Base-by-base conservation (phyloP, 2,113 vertebrate species). In the Aphyosemion australe region DNA sequence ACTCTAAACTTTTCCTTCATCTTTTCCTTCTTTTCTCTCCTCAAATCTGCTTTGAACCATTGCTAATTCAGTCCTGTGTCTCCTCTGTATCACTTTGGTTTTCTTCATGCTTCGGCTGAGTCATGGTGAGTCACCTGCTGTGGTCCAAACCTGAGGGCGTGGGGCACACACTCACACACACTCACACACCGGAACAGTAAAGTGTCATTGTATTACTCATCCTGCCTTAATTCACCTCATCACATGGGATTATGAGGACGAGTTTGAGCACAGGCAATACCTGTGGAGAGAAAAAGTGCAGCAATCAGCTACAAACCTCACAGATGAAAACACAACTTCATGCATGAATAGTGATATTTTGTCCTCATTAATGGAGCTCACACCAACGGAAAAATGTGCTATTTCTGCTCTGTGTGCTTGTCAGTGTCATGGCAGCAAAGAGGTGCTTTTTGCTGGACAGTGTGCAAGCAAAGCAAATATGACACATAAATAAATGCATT, bases 51-150 rank as follows among this genome's bases (percentile, higher is more conserved):
- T 13, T 26, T 45, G 14, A 66, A 15, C 63, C 47, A 6, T 50
- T 32, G 4, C 65, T 81, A 63, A 84, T 81, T 74, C 51, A 69
- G 65, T 77, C 76, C 26, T 46, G 20, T 51, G 55, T 47, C 20
- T 70, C 61, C 66, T 69, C 57, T 65, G 3, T 68, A 69, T 77
- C 60, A 59, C 74, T 75, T 31, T 78, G 50, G 75, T 65, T 69
- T 73, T 80, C 43, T 47, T 65, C 58, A 49, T 80, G 65, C 70
- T 78, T 67, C 37, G 2, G 41, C 65, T 68, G 74, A 73, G 63
- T 61, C 70, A 55, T 64, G 63, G 52, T 90, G 84, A 87, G 71
- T 85, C 86, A 88, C 76, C 74, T 77, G 74, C 77, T 74, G 79
- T 77, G 80, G 79, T 82, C 78, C 65, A 34, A 59, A 66, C 76